These are phyloP conservation scores for Fragum sueziense DNA, from an alignment of 2,888 invertebrate genomes.

Conservation along the genomic window DNA sequence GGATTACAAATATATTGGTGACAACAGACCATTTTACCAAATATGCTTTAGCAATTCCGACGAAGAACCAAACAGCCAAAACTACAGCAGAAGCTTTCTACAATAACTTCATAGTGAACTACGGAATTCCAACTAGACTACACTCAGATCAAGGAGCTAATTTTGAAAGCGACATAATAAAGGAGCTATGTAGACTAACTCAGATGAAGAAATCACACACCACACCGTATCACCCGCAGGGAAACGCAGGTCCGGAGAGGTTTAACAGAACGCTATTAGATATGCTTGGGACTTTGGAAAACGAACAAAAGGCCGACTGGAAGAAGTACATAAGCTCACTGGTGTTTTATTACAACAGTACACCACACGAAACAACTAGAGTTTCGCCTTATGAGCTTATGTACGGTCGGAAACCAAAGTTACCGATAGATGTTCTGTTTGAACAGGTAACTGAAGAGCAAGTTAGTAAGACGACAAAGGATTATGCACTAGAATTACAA, in stretches of 20 bases:
- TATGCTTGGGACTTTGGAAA: slow-evolving; percentile 42
- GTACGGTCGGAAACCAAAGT: slow-evolving; percentile 47
- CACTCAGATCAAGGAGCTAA: slow-evolving; percentile 51
- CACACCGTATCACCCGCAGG: slow-evolving; percentile 55
- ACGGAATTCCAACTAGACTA: slow-evolving; percentile 44
- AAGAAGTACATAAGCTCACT: slow-evolving; percentile 34
- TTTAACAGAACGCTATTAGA: slow-evolving; percentile 39
- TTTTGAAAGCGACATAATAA: slow-evolving; percentile 25
- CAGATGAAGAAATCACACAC: slow-evolving; percentile 49
- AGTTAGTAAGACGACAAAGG: neutral
- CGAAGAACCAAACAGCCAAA: slow-evolving; percentile 48
- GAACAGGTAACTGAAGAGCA: neutral
- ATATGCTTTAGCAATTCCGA: slow-evolving; percentile 44
- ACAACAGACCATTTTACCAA: slow-evolving; percentile 46
- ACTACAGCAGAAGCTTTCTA: slow-evolving; percentile 43
- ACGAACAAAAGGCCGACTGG: slow-evolving; percentile 48
- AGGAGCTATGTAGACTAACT: slow-evolving; percentile 34
- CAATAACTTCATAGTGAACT: slow-evolving; percentile 47
- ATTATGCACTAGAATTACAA: slow-evolving; percentile 30
- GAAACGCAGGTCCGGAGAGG: slow-evolving; percentile 54
- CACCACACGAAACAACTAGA: slow-evolving; percentile 41
- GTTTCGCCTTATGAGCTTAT: slow-evolving; percentile 50
- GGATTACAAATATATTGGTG: slow-evolving; percentile 20
- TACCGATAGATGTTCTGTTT: slow-evolving; percentile 51
- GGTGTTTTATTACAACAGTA: slow-evolving; percentile 46